phyloP scores from a whole-genome alignment of 2,888 invertebrate species.

The Rotaria socialis region DNA sequence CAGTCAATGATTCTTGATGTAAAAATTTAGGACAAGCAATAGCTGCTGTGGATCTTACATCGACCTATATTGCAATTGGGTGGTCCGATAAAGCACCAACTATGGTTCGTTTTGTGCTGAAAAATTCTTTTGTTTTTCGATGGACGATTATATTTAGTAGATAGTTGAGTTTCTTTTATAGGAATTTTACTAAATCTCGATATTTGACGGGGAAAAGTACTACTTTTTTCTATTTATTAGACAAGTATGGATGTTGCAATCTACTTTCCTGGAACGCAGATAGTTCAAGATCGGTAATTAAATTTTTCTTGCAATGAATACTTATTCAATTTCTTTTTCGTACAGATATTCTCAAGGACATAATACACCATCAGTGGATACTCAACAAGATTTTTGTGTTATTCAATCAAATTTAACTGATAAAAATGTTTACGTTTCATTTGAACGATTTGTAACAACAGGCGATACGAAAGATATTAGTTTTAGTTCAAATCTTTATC shows the following conservation, averaged over 20 bases:
- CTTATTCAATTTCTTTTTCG: background rate
- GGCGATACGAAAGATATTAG: constrained; percentile 1
- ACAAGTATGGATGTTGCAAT: background rate
- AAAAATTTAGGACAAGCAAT: background rate
- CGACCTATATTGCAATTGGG: constrained; percentile 15
- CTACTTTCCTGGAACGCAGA: background rate
- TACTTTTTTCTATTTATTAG: background rate
- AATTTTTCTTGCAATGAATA: background rate
- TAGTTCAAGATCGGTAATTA: background rate
- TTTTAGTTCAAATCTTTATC: background rate
- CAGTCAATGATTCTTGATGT: background rate
- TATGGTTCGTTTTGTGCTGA: background rate
- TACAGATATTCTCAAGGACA: background rate
- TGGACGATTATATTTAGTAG: too few species aligned
- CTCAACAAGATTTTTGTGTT: constrained; percentile 34
- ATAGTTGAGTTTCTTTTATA: too few species aligned
- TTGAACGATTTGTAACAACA: background rate
- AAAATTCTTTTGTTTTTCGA: too few species aligned
- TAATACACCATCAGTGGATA: background rate
- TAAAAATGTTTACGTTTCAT: background rate
- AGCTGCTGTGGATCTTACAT: background rate
- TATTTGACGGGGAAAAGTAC: too few species aligned
- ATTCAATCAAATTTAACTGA: background rate
- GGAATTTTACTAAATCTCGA: too few species aligned
- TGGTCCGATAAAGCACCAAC: constrained; percentile 18